Evolutionary conservation across 2,113 vertebrate genomes (phyloP).

Genomic region (Ariopsis seemanni): DNA sequence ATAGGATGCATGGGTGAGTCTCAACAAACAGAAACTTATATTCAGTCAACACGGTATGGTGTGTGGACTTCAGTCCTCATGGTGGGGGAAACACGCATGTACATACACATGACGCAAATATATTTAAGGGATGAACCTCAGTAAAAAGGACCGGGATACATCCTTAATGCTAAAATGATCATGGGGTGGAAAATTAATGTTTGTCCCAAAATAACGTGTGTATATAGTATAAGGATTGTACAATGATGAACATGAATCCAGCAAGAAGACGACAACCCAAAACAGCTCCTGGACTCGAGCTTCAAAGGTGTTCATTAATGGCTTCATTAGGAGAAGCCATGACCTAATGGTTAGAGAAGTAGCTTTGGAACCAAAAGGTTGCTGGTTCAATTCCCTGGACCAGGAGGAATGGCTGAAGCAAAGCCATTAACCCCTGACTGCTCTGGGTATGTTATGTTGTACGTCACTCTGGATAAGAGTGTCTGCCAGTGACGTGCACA

Average conservation of each 20-base stretch:
- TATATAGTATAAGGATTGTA: not conserved
- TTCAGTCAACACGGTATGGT: not conserved
- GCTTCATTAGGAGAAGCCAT: too few relatives aligned
- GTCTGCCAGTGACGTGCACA: too few relatives aligned
- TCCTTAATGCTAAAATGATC: not conserved
- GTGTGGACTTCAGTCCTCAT: constrained; percentile 9
- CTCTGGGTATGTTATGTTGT: too few relatives aligned
- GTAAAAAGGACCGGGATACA: not conserved
- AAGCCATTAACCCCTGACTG: too few relatives aligned
- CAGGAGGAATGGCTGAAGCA: too few relatives aligned
- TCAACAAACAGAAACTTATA: constrained; percentile 20
- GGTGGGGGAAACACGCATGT: not conserved
- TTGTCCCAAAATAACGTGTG: too few relatives aligned
- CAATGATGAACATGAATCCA: not conserved
- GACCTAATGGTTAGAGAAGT: too few relatives aligned
- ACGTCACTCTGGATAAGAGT: too few relatives aligned
- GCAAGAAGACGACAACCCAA: not conserved
- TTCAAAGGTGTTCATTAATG: too few relatives aligned
- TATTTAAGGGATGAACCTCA: not conserved
- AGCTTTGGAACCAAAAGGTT: too few relatives aligned
- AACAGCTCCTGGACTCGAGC: not conserved
- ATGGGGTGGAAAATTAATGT: not conserved
- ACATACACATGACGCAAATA: not conserved
- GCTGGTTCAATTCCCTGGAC: too few relatives aligned
- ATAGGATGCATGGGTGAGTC: not conserved